Conservation (phyloP, 2,113 vertebrate species). For the Felis catus region DNA sequence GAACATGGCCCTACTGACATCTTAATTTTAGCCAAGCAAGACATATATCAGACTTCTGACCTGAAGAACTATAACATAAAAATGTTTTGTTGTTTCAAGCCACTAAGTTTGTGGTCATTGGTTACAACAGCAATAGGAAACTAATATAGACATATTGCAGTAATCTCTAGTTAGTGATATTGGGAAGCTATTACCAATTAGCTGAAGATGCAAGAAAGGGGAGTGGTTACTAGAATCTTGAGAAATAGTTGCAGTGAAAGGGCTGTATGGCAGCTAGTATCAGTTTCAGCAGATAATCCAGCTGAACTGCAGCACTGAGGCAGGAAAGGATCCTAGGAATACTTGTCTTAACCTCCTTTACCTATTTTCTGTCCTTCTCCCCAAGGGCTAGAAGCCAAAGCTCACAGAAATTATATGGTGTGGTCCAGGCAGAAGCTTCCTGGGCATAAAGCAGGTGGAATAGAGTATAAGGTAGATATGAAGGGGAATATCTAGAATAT, state of each 20-base stretch:
- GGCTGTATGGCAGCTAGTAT: background rate
- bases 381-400: background rate
- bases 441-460: background rate
- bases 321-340: background rate
- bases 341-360: background rate
- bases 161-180: background rate
- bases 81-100: background rate
- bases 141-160: background rate
- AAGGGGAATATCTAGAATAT: background rate
- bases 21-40: background rate
- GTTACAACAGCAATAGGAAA: background rate
- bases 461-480: background rate
- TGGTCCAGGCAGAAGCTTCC: background rate
- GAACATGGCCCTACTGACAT: background rate
- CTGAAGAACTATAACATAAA: background rate
- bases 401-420: background rate
- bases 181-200: background rate
- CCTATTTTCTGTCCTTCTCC: background rate
- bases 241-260: background rate
- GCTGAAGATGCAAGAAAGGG: background rate
- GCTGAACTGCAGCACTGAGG: background rate
- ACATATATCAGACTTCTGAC: background rate
- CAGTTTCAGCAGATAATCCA: background rate
- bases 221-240: background rate
- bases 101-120: background rate